Evolutionary conservation across 2,888 invertebrate species (phyloP).

Genomic region (Eustalomyia histrio): DNA sequence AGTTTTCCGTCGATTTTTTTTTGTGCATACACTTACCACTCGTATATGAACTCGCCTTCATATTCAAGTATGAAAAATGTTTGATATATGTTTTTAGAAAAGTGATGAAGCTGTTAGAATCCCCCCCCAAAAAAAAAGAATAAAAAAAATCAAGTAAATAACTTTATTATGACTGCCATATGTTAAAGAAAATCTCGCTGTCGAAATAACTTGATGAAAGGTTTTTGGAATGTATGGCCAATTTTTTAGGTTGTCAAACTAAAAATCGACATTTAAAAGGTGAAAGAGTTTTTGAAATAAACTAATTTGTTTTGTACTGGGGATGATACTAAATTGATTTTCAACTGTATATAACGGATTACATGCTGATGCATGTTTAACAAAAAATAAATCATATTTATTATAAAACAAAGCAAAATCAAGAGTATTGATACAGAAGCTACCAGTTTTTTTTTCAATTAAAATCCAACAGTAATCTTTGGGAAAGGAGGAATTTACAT

Average conservation of each 20-base stretch:
- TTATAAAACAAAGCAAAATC: too few relatives aligned
- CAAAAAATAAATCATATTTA: too few relatives aligned
- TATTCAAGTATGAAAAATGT: background rate
- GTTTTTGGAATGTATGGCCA: background rate
- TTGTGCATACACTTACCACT: background rate
- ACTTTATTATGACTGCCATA: background rate
- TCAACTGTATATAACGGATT: too few relatives aligned
- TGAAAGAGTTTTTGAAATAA: background rate
- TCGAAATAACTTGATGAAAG: background rate
- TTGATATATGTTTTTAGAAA: background rate
- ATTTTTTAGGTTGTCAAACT: background rate
- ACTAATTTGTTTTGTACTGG: background rate
- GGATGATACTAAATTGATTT: too few relatives aligned
- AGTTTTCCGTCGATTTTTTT: conserved; percentile 10
- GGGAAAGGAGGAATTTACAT: too few relatives aligned
- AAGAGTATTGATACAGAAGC: too few relatives aligned
- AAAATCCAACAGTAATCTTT: too few relatives aligned
- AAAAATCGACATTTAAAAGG: background rate
- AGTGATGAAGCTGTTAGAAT: background rate
- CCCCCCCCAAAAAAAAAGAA: too few relatives aligned
- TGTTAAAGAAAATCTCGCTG: background rate
- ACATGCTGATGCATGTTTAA: too few relatives aligned
- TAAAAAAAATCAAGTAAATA: background rate
- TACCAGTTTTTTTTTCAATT: too few relatives aligned
- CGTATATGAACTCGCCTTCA: background rate